Conservation (phyloP, 2,888 invertebrate genomes). For the Macropis europaea region DNA sequence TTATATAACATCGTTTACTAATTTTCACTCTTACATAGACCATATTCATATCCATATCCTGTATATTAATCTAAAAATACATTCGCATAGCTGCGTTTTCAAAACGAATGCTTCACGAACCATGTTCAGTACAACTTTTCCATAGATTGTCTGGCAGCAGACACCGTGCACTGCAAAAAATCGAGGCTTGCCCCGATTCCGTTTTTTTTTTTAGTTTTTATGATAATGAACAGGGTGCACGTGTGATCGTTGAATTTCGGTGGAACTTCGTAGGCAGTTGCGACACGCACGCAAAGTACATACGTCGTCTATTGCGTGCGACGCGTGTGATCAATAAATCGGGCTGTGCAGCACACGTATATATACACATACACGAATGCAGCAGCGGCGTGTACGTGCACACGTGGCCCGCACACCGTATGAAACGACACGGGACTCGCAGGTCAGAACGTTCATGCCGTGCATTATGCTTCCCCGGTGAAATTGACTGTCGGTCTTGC, state of each 20-base stretch:
- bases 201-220: conserved; percentile 29
- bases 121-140: no score
- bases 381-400: neutral
- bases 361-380: conserved; percentile 48
- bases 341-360: conserved; percentile 70
- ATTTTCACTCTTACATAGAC: no score
- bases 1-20: no score
- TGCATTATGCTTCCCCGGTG: conserved; percentile 2
- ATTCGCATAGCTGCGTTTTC: no score
- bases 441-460: conserved; percentile 19
- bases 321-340: conserved; percentile 79
- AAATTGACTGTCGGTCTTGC: neutral
- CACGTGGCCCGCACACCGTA: conserved; percentile 32
- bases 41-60: no score
- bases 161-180: no score
- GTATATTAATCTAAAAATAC: no score
- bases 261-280: conserved; percentile 41
- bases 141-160: no score
- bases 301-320: conserved; percentile 68
- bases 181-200: no score
- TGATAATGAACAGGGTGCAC: conserved; percentile 40
- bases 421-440: conserved; percentile 12
- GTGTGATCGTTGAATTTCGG: conserved; percentile 51
- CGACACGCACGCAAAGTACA: conserved; percentile 51
- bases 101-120: no score